These are phyloP conservation scores for Ochotona princeps DNA, from an alignment of 2,113 vertebrate species.

Conservation along the genomic window DNA sequence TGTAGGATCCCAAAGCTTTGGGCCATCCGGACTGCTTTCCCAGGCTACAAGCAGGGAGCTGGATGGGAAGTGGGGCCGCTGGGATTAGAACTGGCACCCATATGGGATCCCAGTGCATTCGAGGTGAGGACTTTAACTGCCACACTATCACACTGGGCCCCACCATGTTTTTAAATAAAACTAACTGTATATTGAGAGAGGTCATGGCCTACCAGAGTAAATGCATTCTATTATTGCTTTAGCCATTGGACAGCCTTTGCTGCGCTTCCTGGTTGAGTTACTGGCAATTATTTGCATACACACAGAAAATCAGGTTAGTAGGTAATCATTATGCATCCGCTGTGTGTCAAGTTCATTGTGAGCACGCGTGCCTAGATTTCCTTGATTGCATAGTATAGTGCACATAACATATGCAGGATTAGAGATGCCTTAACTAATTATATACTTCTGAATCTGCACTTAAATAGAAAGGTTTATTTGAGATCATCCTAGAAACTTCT, in stretches of 20 bases:
- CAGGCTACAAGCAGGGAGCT: too few relatives aligned
- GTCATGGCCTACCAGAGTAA: not conserved
- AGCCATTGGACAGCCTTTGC: not conserved
- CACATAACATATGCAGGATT: not conserved
- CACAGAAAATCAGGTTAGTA: not conserved
- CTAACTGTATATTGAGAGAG: conserved; percentile 4
- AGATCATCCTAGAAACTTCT: not conserved
- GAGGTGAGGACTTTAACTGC: too few relatives aligned
- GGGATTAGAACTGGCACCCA: too few relatives aligned
- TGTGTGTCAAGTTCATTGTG: not conserved
- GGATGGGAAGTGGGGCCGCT: too few relatives aligned
- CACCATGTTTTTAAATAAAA: not conserved
- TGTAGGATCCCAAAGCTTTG: too few relatives aligned
- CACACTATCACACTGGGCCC: too few relatives aligned
- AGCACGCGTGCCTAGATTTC: not conserved
- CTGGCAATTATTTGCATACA: not conserved
- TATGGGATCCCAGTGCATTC: too few relatives aligned
- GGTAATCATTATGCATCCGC: not conserved
- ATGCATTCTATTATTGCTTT: not conserved
- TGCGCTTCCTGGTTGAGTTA: not conserved
- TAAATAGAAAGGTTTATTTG: not conserved
- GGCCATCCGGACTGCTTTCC: too few relatives aligned
- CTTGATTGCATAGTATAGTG: not conserved
- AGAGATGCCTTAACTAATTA: not conserved
- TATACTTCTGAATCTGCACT: not conserved